Conservation (phyloP, 2,113 vertebrate species). For the Myrmecophaga tridactyla region DNA sequence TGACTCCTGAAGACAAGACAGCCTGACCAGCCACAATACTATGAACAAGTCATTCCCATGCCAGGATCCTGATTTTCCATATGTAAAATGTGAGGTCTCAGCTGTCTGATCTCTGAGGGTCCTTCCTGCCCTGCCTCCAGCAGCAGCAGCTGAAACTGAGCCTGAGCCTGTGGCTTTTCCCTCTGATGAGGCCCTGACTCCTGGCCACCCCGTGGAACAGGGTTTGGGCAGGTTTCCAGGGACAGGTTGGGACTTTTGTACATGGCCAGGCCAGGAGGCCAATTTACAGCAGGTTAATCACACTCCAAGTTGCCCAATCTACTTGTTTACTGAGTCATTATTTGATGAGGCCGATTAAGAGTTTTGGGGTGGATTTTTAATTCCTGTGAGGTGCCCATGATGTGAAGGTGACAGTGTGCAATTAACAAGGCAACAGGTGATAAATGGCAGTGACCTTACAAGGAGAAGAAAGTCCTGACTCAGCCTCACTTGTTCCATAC, state of each 20-base stretch:
- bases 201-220: background rate
- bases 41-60: background rate
- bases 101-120: background rate
- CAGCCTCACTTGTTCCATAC: background rate
- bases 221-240: conserved; percentile 11
- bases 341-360: conserved; percentile 61
- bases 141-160: background rate
- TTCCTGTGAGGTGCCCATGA: background rate
- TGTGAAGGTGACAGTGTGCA: conserved; percentile 43
- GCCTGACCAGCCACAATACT: background rate
- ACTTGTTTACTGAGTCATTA: conserved; percentile 58
- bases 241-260: conserved; percentile 19
- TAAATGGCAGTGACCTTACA: background rate
- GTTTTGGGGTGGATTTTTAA: conserved; percentile 52
- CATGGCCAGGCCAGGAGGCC: conserved; percentile 21
- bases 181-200: background rate
- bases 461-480: background rate
- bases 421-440: conserved; percentile 58
- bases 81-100: background rate
- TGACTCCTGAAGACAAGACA: background rate
- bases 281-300: conserved; percentile 60
- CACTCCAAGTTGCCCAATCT: background rate
- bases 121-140: background rate
- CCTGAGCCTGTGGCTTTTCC: background rate
- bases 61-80: background rate